phyloP scores from a whole-genome alignment of 2,797 vertebrate genomes.

The Phataginus tetradactyla region DNA sequence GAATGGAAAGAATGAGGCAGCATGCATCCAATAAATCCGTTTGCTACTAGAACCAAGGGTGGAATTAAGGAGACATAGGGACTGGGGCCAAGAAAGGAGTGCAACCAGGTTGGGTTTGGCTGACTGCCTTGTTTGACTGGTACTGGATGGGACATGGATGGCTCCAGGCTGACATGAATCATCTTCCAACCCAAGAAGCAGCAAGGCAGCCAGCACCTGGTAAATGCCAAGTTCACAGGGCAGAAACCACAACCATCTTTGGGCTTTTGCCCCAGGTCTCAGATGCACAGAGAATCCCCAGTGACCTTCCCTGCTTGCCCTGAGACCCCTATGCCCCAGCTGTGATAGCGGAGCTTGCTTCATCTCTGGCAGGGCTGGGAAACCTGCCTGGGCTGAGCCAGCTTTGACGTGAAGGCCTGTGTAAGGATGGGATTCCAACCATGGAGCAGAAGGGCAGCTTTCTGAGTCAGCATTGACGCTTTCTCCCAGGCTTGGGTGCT shows the following conservation, averaged over 20 bases:
- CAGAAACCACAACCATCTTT: neutral
- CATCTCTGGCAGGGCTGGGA: neutral
- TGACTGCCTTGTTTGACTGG: neutral
- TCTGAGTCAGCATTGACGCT: neutral
- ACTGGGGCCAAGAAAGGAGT: neutral
- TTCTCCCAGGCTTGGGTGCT: neutral
- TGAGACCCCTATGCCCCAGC: fast-evolving
- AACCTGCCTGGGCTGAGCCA: neutral
- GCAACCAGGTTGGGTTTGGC: neutral
- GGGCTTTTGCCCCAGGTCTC: neutral
- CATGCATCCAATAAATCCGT: neutral
- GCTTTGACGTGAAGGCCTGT: neutral
- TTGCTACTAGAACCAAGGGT: neutral
- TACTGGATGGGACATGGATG: neutral
- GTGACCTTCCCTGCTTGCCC: neutral
- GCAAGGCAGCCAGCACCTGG: neutral
- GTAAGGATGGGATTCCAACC: neutral
- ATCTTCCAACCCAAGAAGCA: neutral
- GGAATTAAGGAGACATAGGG: neutral
- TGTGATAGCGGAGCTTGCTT: neutral
- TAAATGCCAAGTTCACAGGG: neutral
- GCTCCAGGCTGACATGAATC: neutral
- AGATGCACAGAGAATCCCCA: neutral
- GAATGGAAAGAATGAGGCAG: neutral
- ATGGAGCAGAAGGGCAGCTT: neutral